These are phyloP conservation scores for Takifugu ocellatus DNA, from an alignment of 2,797 vertebrate species.

Conservation along the genomic window DNA sequence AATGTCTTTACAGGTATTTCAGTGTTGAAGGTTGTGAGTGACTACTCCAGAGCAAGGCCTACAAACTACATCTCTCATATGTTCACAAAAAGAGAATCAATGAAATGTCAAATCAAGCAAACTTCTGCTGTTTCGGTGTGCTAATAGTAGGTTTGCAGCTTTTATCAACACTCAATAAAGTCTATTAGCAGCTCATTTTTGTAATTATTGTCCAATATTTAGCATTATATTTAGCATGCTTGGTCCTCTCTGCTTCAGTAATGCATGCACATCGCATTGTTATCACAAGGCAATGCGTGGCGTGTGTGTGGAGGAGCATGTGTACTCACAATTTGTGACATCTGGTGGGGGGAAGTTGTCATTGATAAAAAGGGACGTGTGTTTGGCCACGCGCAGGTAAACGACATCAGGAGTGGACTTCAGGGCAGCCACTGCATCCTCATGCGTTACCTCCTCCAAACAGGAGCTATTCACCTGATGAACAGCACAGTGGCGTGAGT, in stretches of 20 bases:
- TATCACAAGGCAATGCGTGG: not conserved
- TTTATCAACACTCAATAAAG: too few relatives aligned
- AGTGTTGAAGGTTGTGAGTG: too few relatives aligned
- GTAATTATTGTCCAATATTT: too few relatives aligned
- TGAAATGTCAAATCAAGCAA: too few relatives aligned
- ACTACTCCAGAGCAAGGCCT: too few relatives aligned
- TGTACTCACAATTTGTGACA: constrained; percentile 90
- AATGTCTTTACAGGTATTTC: too few relatives aligned
- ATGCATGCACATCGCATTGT: not conserved
- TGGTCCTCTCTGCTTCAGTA: constrained; percentile 2
- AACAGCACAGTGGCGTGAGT: not conserved
- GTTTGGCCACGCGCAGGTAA: constrained; percentile 94
- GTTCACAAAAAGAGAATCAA: too few relatives aligned
- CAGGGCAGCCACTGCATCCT: constrained; percentile 94
- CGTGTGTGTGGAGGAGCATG: not conserved
- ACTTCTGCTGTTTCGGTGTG: too few relatives aligned
- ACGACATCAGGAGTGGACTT: constrained; percentile 97
- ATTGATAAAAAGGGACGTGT: constrained; percentile 92
- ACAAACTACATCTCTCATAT: too few relatives aligned
- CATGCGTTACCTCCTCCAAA: constrained; percentile 93
- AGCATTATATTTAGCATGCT: not conserved
- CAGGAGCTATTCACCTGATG: constrained; percentile 85
- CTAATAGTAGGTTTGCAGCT: too few relatives aligned
- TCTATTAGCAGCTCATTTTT: too few relatives aligned
- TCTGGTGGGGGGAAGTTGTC: constrained; percentile 91